Evolutionary conservation across 1,140 invertebrate species (phyloP), one percentile per base, ranked within the genome.

Genomic region (Helicorthomorpha holstii): DNA sequence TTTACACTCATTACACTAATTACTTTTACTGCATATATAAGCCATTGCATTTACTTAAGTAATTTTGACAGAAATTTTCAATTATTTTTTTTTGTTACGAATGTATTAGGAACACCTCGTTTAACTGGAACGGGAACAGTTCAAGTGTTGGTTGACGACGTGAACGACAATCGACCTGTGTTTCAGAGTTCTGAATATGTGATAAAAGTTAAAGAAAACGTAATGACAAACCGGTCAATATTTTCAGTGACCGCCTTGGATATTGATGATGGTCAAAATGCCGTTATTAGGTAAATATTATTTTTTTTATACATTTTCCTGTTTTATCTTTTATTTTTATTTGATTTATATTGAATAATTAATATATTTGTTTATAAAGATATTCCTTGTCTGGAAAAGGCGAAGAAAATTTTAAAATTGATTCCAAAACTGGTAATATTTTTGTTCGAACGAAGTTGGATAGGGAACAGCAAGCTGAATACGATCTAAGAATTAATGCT

Each of bases 131-230:
- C 85, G 1, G 87, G 88, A 29, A 83, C 81, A 29, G 80, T 98
- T 1, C 77, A 76, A 58, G 79, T 98, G 34, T 71, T 89, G 45
- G 87, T 98, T 3, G 79, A 89, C 66, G 92, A 96, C 64, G 80
- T 90, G 27, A 96, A 96, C 65, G 91, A 96, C 66, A 88, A 94
- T 65, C 81, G 77, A 59, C 91, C 91, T 0, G 77, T 82, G 58
- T 75, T 75, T 56, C 52, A 53, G 27, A 58, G 54, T 27, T 50
- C 54, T 4, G 45, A 51, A 19, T 92, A 90, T 64, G 74, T 75
- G 58, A 79, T 82, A 1, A 75, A 64, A 24, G 77, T 92, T 0
- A 72, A 73, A 46, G 89, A 93, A 70, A 89, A 91, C 64, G 69
- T 78, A 29, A 74, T 79, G 1, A 59, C 74, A 10, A 83, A 81